Evolutionary conservation across 2,797 vertebrate genomes (phyloP).

Genomic region (Melanotaenia parkinsoni): DNA sequence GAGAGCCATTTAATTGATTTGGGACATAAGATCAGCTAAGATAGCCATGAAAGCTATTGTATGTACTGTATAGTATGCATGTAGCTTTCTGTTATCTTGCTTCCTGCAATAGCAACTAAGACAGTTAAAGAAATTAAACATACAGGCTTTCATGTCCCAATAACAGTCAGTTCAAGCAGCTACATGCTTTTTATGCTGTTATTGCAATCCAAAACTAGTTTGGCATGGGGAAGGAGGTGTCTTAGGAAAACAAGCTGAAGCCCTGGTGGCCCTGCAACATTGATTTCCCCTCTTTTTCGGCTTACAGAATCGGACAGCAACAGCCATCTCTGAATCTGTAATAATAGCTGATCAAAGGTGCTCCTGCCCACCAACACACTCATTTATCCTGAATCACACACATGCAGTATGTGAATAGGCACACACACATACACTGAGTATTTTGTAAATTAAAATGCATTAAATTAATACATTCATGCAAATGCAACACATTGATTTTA

Average conservation of each 20-base stretch:
- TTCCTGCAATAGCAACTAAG: neutral
- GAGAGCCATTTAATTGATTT: neutral
- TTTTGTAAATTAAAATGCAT: neutral
- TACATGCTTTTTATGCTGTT: conserved; percentile 31
- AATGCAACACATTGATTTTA: neutral
- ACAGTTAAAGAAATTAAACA: neutral
- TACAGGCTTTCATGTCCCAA: neutral
- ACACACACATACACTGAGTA: conserved; percentile 1
- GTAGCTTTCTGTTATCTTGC: neutral
- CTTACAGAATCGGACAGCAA: conserved; percentile 38
- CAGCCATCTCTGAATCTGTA: conserved; percentile 52
- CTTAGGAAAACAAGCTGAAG: conserved; percentile 29
- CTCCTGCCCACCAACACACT: conserved; percentile 21
- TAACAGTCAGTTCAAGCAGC: conserved; percentile 11
- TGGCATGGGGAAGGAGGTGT: conserved; percentile 22
- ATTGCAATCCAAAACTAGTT: conserved; percentile 51
- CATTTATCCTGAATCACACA: conserved; percentile 37
- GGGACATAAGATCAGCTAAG: neutral
- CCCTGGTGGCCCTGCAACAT: conserved; percentile 39
- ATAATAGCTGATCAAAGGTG: conserved; percentile 62
- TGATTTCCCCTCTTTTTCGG: conserved; percentile 54
- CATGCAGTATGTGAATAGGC: neutral
- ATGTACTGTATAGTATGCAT: neutral
- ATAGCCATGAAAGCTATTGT: neutral
- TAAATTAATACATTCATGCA: conserved; percentile 3